A percentile compares a stretch with the other conserved stretches of the same genome.
Conservation (phyloP, 2,888 invertebrate species). For the Teleogryllus oceanicus region DNA sequence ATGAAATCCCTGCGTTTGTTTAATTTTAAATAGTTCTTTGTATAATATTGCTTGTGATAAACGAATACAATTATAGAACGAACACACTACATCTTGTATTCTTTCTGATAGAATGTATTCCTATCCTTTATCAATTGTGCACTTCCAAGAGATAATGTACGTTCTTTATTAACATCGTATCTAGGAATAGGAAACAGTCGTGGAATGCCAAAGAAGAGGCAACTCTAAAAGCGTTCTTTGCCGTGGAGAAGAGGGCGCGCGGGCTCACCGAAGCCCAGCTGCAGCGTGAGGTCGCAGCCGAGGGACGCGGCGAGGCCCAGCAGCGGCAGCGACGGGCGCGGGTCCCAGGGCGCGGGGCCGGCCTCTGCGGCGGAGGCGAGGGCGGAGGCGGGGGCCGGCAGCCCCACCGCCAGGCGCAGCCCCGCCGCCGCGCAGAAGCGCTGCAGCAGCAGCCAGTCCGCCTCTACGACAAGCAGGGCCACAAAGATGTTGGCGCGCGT, state of each 20-base stretch:
- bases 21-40: too few relatives aligned
- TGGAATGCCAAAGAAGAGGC: not conserved
- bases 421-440: constrained; percentile 18
- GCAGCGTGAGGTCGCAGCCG: constrained; percentile 66
- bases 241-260: too few relatives aligned
- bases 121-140: not conserved
- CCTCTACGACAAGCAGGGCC: not conserved
- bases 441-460: constrained; percentile 23
- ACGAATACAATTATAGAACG: too few relatives aligned
- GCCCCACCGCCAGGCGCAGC: constrained; percentile 23
- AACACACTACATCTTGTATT: too few relatives aligned
- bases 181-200: too few relatives aligned
- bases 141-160: too few relatives aligned
- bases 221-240: not conserved
- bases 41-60: too few relatives aligned
- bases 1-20: too few relatives aligned
- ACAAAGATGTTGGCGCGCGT: too few relatives aligned
- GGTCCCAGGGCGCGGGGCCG: constrained; percentile 57
- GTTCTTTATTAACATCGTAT: too few relatives aligned
- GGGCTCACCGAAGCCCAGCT: constrained; percentile 65
- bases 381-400: constrained; percentile 29
- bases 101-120: too few relatives aligned
- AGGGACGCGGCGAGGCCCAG: constrained; percentile 64
- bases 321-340: constrained; percentile 47
- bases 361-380: constrained; percentile 48